Conservation (phyloP, 2,113 vertebrate genomes). For the Scartelaos histophorus region DNA sequence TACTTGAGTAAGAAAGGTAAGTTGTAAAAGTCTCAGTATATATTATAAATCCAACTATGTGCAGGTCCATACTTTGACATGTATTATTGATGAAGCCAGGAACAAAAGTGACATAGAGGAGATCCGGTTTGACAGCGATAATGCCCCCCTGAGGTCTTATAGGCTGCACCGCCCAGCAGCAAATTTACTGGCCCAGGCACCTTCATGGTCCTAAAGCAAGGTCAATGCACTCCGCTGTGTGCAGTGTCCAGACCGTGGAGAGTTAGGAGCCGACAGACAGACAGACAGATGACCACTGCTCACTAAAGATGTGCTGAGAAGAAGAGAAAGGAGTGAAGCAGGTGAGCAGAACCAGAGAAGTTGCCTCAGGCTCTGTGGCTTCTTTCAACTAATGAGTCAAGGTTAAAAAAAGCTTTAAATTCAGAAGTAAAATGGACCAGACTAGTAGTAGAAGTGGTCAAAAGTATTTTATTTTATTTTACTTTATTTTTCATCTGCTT, state of each 20-base stretch:
- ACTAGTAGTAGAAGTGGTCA: not conserved
- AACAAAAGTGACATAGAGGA: not conserved
- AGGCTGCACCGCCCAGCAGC: not conserved
- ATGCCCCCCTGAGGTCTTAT: conserved; percentile 25
- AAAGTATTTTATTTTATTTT: not conserved
- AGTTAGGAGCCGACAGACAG: conserved; percentile 20
- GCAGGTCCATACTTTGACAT: not conserved
- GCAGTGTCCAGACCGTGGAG: conserved; percentile 30
- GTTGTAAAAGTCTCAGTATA: not conserved
- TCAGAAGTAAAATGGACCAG: not conserved
- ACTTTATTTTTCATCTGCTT: not conserved
- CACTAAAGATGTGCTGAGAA: conserved; percentile 43
- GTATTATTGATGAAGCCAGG: not conserved
- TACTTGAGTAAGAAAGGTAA: not conserved
- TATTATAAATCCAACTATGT: not conserved
- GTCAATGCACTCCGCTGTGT: conserved; percentile 24
- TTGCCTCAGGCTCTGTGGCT: conserved; percentile 39
- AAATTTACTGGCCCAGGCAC: conserved; percentile 8
- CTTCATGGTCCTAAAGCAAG: conserved; percentile 21
- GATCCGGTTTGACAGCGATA: conserved; percentile 41
- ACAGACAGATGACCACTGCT: conserved; percentile 21
- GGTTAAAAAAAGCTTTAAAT: conserved; percentile 37
- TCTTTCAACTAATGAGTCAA: conserved; percentile 33
- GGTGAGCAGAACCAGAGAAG: conserved; percentile 29
- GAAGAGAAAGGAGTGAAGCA: conserved; percentile 27